Evolutionary conservation across 2,888 invertebrate genomes (phyloP), one percentile per base, ranked within the genome.

Genomic region (Eudasyphora cyanicolor): DNA sequence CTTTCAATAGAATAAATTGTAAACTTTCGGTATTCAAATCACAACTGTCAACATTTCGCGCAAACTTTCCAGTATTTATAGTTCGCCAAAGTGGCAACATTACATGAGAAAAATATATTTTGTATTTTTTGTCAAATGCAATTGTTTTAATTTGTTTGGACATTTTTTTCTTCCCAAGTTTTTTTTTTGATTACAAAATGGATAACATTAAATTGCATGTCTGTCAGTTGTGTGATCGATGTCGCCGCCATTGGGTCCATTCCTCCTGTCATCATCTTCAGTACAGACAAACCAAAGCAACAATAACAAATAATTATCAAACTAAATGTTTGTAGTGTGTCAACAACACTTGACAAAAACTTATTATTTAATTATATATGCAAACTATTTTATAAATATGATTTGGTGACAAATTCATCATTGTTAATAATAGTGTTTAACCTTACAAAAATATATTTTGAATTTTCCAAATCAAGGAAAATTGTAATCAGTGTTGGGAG

Each of bases 11-110:
- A n/a, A n/a, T n/a, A n/a, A n/a, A n/a, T n/a, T n/a, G n/a, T n/a
- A n/a, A 73, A 73, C 29, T 67, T 82, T 76, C 38, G 42, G 51
- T 42, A 74, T 35, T 62, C 73, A 76, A 73, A 29, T 73, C 60
- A 60, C 32, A 38, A 82, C 82, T 82, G 82, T 73, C 62, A 62
- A 69, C 69, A 21, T 24, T 10, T 73, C 54, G 49, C 17, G 0
- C n/a, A 76, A 45, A 62, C 35, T 64, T 78, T 75, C 45, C 42
- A 35, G 21, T 84, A 84, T 84, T 84, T 84, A 84, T 84, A 84
- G 75, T 76, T 27, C 12, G 45, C 8, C 32, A 32, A n/a, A n/a
- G n/a, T n/a, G 32, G 5, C 32, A 32, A 8, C 12, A 38, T 45
- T n/a, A 5, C n/a, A n/a, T n/a, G 45, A 14, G n/a, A 1, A 12